A percentile compares a stretch with the other conserved stretches of the same genome.
These are phyloP conservation scores for Mythimna vitellina DNA, from an alignment of 2,888 invertebrate species.

Conservation along the genomic window DNA sequence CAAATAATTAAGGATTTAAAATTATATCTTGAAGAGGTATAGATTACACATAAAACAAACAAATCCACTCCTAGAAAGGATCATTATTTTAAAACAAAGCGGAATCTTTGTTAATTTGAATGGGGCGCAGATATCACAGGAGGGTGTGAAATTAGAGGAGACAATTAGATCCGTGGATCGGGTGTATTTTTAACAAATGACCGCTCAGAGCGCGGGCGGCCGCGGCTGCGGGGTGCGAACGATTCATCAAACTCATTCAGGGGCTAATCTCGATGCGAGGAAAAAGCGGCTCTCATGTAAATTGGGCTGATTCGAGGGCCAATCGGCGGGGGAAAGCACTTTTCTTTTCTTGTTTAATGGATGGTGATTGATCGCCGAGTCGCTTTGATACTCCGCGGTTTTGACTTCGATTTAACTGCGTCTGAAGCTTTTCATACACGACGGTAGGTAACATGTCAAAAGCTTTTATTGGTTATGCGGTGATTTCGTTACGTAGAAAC, in stretches of 20 bases:
- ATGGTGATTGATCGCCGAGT: conserved; percentile 90
- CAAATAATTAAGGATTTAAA: conserved; percentile 12
- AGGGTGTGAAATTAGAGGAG: conserved; percentile 90
- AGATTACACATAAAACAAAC: conserved; percentile 33
- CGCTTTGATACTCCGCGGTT: conserved; percentile 87
- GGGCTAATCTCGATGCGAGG: conserved; percentile 90
- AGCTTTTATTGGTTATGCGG: conserved; percentile 54
- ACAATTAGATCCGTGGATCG: conserved; percentile 90
- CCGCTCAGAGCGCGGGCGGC: conserved; percentile 78
- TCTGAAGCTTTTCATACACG: conserved; percentile 77
- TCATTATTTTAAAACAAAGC: conserved; percentile 69
- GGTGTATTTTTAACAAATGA: conserved; percentile 91
- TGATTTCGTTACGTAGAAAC: conserved; percentile 39
- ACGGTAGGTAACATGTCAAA: conserved; percentile 68
- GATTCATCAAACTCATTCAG: conserved; percentile 91
- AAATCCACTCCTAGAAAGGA: conserved; percentile 38
- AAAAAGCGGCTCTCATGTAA: conserved; percentile 91
- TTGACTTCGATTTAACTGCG: conserved; percentile 85
- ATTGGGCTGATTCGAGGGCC: conserved; percentile 90
- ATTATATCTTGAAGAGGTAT: conserved; percentile 15
- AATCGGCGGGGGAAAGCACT: conserved; percentile 89
- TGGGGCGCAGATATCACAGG: conserved; percentile 84
- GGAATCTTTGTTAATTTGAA: conserved; percentile 81
- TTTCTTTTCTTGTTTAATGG: conserved; percentile 91
- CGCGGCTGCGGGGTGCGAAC: conserved; percentile 83